A percentile compares a stretch with the other conserved stretches of the same genome.
Conservation (phyloP, 2,888 invertebrate genomes). For the Pristionchus mayeri region DNA sequence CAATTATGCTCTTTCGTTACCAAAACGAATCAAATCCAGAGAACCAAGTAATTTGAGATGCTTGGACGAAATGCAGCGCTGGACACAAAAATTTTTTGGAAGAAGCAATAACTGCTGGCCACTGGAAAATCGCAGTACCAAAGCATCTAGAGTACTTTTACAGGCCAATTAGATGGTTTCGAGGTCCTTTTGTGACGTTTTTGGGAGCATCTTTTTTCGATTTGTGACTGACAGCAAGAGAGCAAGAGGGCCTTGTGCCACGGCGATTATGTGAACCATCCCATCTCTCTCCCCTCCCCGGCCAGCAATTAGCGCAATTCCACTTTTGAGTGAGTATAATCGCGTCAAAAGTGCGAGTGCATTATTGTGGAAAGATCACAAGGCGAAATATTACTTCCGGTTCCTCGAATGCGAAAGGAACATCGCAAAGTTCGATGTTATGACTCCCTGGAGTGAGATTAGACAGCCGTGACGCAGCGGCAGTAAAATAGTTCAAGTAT, state of each 20-base stretch:
- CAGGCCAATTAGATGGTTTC: not conserved
- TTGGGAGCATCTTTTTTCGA: not conserved
- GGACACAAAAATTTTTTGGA: too few relatives aligned
- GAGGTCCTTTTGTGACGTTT: not conserved
- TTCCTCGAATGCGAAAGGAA: not conserved
- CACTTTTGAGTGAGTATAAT: not conserved
- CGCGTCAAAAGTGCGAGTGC: constrained; percentile 7
- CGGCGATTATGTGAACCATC: constrained; percentile 8
- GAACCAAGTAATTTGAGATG: not conserved
- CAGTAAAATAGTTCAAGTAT: not conserved
- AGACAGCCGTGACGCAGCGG: not conserved
- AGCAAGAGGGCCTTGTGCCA: constrained; percentile 25
- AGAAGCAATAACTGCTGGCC: too few relatives aligned
- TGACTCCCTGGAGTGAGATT: not conserved
- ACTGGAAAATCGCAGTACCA: too few relatives aligned
- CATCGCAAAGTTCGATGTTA: not conserved
- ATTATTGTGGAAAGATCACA: not conserved
- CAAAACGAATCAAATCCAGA: too few relatives aligned
- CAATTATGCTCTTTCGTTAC: too few relatives aligned
- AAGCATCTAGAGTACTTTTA: too few relatives aligned
- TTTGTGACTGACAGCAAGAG: not conserved
- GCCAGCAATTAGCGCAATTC: not conserved
- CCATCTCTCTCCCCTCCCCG: not conserved
- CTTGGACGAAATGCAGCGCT: not conserved
- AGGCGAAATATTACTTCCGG: not conserved